Percentiles rank a stretch among this genome's conserved stretches.
phyloP scores from a whole-genome alignment of 2,113 vertebrate species.

The Lepus europaeus region DNA sequence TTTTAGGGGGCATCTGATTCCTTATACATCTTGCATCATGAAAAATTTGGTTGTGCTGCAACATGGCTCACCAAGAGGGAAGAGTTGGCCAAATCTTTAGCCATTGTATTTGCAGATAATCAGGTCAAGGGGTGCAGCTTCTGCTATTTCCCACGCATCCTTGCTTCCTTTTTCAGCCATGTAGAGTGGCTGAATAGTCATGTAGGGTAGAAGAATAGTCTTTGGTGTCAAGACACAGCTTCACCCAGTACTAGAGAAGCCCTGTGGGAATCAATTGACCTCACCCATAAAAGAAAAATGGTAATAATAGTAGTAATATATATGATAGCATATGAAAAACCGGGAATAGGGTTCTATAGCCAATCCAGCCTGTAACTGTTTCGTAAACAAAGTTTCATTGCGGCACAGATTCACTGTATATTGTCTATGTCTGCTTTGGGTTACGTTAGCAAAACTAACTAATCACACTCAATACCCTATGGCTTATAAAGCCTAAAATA shows the following conservation, averaged over 20 bases:
- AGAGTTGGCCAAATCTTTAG: background rate
- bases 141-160: background rate
- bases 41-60: background rate
- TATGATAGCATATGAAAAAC: background rate
- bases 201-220: background rate
- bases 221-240: background rate
- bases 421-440: background rate
- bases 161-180: background rate
- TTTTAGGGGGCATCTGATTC: background rate
- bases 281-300: conserved; percentile 38
- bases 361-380: background rate
- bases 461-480: background rate
- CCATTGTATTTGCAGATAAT: conserved; percentile 2
- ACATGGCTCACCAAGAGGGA: background rate
- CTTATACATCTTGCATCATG: background rate
- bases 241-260: background rate
- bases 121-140: background rate
- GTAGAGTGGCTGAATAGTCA: background rate
- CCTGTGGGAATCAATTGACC: background rate
- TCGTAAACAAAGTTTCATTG: conserved; percentile 26
- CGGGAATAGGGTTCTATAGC: background rate
- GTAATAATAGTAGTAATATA: background rate
- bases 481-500: background rate
- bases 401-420: background rate
- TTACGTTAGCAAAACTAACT: background rate